phyloP scores from a whole-genome alignment of 2,888 invertebrate species.

The Calameuta pallipes region DNA sequence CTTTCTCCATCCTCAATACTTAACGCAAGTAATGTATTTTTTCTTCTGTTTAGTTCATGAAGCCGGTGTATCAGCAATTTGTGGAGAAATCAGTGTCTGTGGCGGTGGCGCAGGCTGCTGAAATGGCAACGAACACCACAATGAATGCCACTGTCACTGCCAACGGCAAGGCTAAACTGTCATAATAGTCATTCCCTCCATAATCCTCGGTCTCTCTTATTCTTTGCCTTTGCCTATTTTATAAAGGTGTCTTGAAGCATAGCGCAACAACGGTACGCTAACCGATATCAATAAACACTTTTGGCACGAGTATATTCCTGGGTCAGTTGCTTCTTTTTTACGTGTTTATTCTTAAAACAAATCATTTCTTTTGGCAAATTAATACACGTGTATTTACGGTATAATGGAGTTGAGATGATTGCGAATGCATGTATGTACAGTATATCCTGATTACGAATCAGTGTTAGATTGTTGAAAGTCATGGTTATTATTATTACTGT shows the following conservation, averaged over 20 bases:
- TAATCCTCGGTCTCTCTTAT: constrained; percentile 11
- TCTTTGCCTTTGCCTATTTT: constrained; percentile 25
- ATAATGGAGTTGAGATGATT: constrained; percentile 23
- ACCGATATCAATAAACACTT: constrained; percentile 5
- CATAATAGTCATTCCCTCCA: constrained; percentile 68
- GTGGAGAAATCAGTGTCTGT: constrained; percentile 86
- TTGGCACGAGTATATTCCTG: not conserved
- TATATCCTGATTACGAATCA: constrained; percentile 59
- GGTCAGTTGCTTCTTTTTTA: not conserved
- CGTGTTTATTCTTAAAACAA: not conserved
- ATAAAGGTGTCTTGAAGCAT: constrained; percentile 21
- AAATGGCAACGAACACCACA: constrained; percentile 72
- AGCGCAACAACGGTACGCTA: constrained; percentile 21
- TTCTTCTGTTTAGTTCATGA: constrained; percentile 76
- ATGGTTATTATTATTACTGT: constrained; percentile 38
- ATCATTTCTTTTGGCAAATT: not conserved
- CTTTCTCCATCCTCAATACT: not conserved
- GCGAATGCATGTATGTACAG: constrained; percentile 60
- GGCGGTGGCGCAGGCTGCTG: constrained; percentile 82
- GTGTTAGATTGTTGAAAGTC: constrained; percentile 58
- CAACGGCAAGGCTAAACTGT: constrained; percentile 74
- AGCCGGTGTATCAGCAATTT: constrained; percentile 83
- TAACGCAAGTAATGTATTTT: constrained; percentile 12
- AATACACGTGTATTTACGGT: constrained; percentile 6
- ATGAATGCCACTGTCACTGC: constrained; percentile 60